Evolutionary conservation across 2,113 vertebrate species (phyloP).

Genomic region (Phalacrocorax carbo): DNA sequence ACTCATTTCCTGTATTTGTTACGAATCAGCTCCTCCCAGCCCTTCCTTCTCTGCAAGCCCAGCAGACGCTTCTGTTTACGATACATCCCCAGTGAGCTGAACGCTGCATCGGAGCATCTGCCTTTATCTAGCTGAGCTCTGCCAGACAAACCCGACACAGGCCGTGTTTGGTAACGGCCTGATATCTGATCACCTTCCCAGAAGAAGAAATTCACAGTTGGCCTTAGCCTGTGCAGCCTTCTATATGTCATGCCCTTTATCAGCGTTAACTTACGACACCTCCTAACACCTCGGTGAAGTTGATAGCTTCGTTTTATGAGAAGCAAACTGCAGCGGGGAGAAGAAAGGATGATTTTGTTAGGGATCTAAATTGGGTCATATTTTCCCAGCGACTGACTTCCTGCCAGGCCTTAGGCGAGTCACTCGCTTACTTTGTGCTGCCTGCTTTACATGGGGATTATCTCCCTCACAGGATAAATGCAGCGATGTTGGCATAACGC

Average conservation of each 20-base stretch:
- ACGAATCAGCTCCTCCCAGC: background rate
- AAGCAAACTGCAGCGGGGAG: background rate
- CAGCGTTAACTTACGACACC: background rate
- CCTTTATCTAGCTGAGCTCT: background rate
- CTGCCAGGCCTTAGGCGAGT: background rate
- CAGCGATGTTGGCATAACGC: background rate
- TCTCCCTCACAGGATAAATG: background rate
- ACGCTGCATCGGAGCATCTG: background rate
- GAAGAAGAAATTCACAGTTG: accelerated
- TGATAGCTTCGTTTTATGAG: background rate
- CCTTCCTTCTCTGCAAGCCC: background rate
- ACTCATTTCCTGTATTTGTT: slow-evolving; percentile 62
- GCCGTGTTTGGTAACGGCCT: background rate
- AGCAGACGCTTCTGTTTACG: background rate
- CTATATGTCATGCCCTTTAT: background rate
- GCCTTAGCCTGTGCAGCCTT: background rate
- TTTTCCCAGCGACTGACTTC: background rate
- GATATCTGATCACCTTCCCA: no score
- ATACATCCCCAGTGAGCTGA: accelerated
- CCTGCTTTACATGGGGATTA: background rate
- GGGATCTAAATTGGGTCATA: background rate
- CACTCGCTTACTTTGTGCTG: background rate
- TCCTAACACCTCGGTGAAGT: background rate
- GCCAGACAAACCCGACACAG: background rate
- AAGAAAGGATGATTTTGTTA: background rate